Conservation (phyloP, 2,113 vertebrate species). For the Quiscalus mexicanus region DNA sequence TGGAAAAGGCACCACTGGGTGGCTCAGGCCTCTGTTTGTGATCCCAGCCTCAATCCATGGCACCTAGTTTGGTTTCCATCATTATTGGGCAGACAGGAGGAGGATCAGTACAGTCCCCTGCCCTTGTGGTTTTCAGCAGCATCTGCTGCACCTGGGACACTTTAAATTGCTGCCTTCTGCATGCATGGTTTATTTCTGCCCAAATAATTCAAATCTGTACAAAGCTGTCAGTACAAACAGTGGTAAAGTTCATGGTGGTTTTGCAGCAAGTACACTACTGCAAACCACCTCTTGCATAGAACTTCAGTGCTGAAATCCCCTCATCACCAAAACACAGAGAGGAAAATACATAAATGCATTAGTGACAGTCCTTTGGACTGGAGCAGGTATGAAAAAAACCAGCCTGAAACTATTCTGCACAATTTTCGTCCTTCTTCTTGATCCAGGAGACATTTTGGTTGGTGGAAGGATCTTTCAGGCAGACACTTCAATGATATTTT, state of each 20-base stretch:
- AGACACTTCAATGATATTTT: background rate
- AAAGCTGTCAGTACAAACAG: background rate
- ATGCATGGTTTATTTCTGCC: background rate
- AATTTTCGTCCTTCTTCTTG: background rate
- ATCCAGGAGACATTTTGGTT: background rate
- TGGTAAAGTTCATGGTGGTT: background rate
- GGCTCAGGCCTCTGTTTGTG: accelerated
- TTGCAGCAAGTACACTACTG: background rate
- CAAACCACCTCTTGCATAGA: background rate
- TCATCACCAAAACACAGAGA: background rate
- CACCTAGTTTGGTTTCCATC: background rate
- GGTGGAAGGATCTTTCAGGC: background rate
- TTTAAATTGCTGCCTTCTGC: background rate
- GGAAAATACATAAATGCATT: background rate
- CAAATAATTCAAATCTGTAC: background rate
- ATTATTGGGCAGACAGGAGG: background rate
- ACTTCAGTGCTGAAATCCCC: background rate
- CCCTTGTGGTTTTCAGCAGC: background rate
- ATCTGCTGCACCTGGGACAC: background rate
- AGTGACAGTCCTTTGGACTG: background rate
- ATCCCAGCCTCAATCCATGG: accelerated
- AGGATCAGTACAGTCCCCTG: background rate
- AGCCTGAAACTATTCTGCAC: background rate
- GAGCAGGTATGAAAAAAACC: background rate
- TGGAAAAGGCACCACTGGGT: accelerated